Conservation (phyloP, 2,797 vertebrate genomes). For the Lemur catta region DNA sequence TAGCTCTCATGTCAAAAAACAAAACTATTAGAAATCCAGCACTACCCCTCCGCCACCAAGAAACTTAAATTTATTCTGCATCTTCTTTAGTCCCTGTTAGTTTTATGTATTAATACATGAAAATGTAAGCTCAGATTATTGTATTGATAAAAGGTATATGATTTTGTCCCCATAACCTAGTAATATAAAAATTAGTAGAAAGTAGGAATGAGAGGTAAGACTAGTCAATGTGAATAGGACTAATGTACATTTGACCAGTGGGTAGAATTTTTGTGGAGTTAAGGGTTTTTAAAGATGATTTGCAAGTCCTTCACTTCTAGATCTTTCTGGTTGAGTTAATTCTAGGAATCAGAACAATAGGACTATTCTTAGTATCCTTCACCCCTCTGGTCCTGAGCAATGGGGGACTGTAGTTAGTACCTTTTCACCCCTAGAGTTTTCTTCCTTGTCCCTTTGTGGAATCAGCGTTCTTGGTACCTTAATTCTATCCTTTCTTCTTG, state of each 20-base stretch:
- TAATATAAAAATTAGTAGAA: neutral
- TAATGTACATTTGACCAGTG: neutral
- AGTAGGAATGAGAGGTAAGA: neutral
- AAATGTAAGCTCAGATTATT: conserved; percentile 1
- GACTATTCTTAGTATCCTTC: neutral
- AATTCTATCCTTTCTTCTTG: conserved; percentile 42
- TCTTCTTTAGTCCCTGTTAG: neutral
- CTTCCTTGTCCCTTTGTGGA: neutral
- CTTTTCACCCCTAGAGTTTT: conserved; percentile 24
- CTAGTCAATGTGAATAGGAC: neutral
- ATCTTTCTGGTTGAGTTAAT: conserved; percentile 29
- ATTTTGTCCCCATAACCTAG: neutral
- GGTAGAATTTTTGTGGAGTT: neutral
- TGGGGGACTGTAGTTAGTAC: neutral
- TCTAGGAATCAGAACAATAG: neutral
- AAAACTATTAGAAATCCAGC: neutral
- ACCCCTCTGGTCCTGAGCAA: neutral
- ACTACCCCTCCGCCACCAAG: neutral
- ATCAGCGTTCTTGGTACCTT: conserved; percentile 15
- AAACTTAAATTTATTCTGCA: conserved; percentile 18
- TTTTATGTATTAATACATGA: conserved; percentile 35
- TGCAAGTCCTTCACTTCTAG: neutral
- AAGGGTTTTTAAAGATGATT: conserved; percentile 46
- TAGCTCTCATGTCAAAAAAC: neutral
- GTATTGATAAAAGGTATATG: neutral